Conservation (phyloP, 1,140 invertebrate genomes). For the Chrysoperla carnea region DNA sequence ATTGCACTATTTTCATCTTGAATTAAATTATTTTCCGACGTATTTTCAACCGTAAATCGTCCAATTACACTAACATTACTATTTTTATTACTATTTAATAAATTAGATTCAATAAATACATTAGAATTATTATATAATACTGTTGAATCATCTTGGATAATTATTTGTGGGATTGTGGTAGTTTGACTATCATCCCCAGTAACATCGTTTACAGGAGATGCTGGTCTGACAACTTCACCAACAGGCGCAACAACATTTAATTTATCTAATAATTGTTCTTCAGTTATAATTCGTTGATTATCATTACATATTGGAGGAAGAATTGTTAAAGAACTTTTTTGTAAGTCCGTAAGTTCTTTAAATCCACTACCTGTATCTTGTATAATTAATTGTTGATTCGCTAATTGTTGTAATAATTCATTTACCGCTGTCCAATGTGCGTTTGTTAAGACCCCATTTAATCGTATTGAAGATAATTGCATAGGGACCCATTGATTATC, state of each 20-base stretch:
- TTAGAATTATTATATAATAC: not conserved
- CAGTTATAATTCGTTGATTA: slow-evolving; percentile 24
- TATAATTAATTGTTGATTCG: slow-evolving; percentile 34
- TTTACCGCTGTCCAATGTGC: slow-evolving; percentile 39
- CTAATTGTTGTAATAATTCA: slow-evolving; percentile 36
- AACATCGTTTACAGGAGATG: slow-evolving; percentile 28
- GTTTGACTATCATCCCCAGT: not conserved
- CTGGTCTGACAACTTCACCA: slow-evolving; percentile 31
- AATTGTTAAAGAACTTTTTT: slow-evolving; percentile 9
- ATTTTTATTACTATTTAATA: not conserved
- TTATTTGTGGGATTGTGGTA: no score
- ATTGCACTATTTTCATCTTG: slow-evolving; percentile 26
- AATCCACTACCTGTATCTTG: slow-evolving; percentile 24
- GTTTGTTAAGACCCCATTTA: slow-evolving; percentile 37
- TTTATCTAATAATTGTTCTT: slow-evolving; percentile 23
- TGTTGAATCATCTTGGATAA: not conserved
- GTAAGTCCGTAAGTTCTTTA: slow-evolving; percentile 19
- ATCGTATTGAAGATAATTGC: slow-evolving; percentile 37
- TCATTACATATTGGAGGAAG: slow-evolving; percentile 12
- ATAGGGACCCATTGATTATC: slow-evolving; percentile 41
- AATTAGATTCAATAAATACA: not conserved
- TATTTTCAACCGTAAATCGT: not conserved
- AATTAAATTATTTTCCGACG: slow-evolving; percentile 7
- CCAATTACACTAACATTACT: not conserved
- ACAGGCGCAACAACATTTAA: slow-evolving; percentile 20